Evolutionary conservation across 2,888 invertebrate genomes (phyloP), one percentile per base, ranked within the genome.

Genomic region (Erebia aethiops): DNA sequence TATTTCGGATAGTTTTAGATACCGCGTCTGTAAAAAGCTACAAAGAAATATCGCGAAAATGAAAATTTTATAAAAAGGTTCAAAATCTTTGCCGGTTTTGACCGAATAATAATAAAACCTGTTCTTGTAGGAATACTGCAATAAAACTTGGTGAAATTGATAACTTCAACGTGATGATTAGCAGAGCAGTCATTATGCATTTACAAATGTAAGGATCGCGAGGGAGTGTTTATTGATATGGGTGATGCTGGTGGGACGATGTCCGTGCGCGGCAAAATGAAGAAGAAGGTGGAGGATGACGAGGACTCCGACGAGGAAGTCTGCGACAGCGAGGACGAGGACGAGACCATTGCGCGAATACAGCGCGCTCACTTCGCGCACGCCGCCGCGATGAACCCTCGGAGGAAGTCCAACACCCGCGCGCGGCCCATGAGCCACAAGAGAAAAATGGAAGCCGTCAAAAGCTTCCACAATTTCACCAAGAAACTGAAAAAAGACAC

Each of bases 401-500:
- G 90, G 16, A 87, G 87, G 72, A 88, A 88, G 63, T 79, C 90
- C 11, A 82, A 87, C 62, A 85, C 90, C 26, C 87, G 88, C 46
- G 85, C 88, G 21, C 85, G 88, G 63, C 90, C 88, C 35, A 90
- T 94, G 90, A 93, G 91, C 82, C 89, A 92, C 70, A 94, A 93
- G 80, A 83, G 93, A 71, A 94, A 94, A 83, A 84, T 93, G 84
- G 93, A 94, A 87, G 94, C 94, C 46, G 92, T 94, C 10, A 93
- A 89, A 83, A 89, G 83, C 75, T 94, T 94, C 76, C 93, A 93
- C 76, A 85, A 94, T 77, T 94, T 94, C 77, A 94, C 94, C 8
- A 94, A 94, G 80, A 93, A 91, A 83, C 86, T 94, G 21, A 94
- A 94, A 82, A 88, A 93, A 80, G 94, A 94, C 83, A 93, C 94